Evolutionary conservation across 2,888 invertebrate species (phyloP), one percentile per base, ranked within the genome.

Genomic region (Piscicola geometra): DNA sequence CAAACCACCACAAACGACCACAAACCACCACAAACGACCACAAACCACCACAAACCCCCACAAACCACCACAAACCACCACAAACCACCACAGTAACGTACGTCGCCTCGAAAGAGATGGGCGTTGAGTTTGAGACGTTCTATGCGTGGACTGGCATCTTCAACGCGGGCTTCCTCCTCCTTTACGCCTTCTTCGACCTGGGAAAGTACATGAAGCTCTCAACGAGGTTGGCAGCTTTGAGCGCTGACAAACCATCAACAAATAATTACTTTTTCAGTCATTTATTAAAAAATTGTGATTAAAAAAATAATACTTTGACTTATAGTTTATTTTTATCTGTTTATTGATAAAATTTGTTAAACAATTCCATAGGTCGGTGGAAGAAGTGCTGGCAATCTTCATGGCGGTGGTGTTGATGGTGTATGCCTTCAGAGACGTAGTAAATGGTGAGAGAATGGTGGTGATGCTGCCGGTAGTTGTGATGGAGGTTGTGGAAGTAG

Each of bases 341-440:
- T 41, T 41, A 41, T 41, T 41, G 15, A 41, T 41, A 41, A 41
- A 41, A 41, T 9, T 9, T 15, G 5, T 5, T 5, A 41, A 41
- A 41, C 9, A 41, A 41, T 41, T 5, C 15, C 41, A 18, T 81
- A 86, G 87, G 79, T 89, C 89, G n/a, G 88, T 89, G 30, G 89
- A 89, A 82, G 89, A 89, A 81, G 89, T 89, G 77, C 89, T 89
- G 82, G 88, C 89, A 15, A 82, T 89, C 69, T 89, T 89, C 82
- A 88, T 89, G 78, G 88, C 88, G 64, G 87, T 89, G 79, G 88
- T 89, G 64, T 89, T 89, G 82, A 86, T 86, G 76, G 88, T 88
- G 56, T 89, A 89, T 83, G 88, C 88, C 76, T 86, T 88, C 78
- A 85, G 86, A 81, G 88, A 88, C 78, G 84, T 87, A 67, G 81